Conservation (phyloP, 2,888 invertebrate species). For the Erebia palarica region DNA sequence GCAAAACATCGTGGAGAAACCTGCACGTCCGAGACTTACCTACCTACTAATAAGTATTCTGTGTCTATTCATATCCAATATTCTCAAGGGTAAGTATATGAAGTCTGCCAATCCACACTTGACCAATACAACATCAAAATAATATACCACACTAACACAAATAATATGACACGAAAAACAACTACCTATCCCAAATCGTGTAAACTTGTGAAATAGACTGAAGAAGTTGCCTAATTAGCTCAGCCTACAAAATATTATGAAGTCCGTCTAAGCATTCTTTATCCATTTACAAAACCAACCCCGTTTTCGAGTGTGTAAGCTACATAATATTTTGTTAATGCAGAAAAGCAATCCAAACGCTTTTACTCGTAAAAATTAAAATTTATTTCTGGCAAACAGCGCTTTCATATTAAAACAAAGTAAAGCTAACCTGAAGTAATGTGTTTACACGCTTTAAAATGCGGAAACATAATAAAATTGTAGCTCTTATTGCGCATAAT, state of each 20-base stretch:
- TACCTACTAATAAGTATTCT: too few species aligned
- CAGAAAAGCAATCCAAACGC: constrained; percentile 26
- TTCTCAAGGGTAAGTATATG: too few species aligned
- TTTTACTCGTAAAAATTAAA: constrained; percentile 28
- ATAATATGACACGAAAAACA: background rate
- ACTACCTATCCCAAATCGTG: too few species aligned
- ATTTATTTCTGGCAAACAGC: constrained; percentile 26
- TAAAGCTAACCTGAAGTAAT: constrained; percentile 27
- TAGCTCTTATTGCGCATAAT: constrained; percentile 10
- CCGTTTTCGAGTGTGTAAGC: constrained; percentile 7
- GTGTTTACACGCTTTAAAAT: constrained; percentile 17
- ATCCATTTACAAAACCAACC: constrained; percentile 17
- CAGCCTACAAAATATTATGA: background rate
- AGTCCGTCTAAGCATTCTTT: background rate
- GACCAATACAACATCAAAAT: background rate
- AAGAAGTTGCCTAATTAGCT: too few species aligned
- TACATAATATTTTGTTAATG: constrained; percentile 23
- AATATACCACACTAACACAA: background rate
- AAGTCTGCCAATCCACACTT: too few species aligned
- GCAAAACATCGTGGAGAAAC: too few species aligned
- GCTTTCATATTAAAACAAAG: constrained; percentile 31
- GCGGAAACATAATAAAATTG: constrained; percentile 2
- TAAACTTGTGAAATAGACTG: too few species aligned
- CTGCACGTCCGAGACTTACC: too few species aligned
- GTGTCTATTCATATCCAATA: too few species aligned